Evolutionary conservation across 2,888 invertebrate species (phyloP).

Genomic region (Tupiocoris notatus): DNA sequence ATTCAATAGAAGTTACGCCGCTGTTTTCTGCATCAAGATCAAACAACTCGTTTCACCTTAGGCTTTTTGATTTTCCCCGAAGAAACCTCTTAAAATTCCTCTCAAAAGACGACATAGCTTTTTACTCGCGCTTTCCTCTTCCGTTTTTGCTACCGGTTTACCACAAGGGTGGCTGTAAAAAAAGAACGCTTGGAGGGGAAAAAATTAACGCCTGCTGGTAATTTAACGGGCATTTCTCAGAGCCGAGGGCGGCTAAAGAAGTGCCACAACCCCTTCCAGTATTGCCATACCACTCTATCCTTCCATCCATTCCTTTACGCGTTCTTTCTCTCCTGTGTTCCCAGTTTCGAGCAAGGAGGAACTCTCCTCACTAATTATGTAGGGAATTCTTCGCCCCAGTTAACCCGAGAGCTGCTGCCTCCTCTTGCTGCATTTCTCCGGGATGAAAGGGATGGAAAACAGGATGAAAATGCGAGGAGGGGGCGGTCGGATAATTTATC

Average conservation of each 20-base stretch:
- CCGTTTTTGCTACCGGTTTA: neutral
- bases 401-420: slow-evolving; percentile 27
- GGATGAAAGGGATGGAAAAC: neutral
- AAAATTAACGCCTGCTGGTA: slow-evolving; percentile 35
- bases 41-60: no score
- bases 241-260: slow-evolving; percentile 15
- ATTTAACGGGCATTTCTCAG: slow-evolving; percentile 34
- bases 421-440: neutral
- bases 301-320: neutral
- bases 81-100: no score
- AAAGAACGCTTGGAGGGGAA: neutral
- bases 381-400: slow-evolving; percentile 45
- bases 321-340: neutral
- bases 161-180: slow-evolving; percentile 4
- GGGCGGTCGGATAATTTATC: slow-evolving; percentile 46
- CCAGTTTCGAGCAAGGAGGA: neutral
- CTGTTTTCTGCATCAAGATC: no score
- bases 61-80: no score
- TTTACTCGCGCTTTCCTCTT: neutral
- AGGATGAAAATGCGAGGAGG: slow-evolving; percentile 26
- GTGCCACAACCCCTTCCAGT: slow-evolving; percentile 12
- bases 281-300: no score
- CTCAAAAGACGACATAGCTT: neutral
- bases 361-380: slow-evolving; percentile 43
- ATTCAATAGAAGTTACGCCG: no score